Evolutionary conservation across 2,113 vertebrate genomes (phyloP).

Genomic region (Anolis sagrei): DNA sequence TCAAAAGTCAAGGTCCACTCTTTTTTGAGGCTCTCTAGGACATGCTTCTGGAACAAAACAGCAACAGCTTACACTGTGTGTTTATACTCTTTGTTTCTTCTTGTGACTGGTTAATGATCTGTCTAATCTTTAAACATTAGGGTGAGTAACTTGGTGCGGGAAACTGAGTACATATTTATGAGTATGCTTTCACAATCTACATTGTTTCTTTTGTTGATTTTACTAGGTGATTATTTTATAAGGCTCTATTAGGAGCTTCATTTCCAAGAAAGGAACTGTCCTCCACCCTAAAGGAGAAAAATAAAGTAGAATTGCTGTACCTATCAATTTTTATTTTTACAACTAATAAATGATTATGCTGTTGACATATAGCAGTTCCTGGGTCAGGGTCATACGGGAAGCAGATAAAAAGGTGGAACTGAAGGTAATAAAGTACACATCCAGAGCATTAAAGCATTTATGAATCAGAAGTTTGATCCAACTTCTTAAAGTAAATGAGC

Average conservation of each 20-base stretch:
- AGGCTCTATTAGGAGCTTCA: too few species aligned
- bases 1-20: background rate
- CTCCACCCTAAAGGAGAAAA: background rate
- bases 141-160: too few species aligned
- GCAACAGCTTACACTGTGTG: background rate
- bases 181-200: background rate
- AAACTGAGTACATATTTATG: background rate
- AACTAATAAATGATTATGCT: conserved; percentile 20
- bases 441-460: conserved; percentile 8
- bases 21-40: background rate
- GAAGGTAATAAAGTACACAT: conserved; percentile 19
- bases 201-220: background rate
- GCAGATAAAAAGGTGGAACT: background rate
- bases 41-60: background rate
- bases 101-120: background rate
- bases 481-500: conserved; percentile 34
- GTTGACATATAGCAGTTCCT: background rate
- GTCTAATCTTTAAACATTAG: background rate
- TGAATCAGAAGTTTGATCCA: background rate
- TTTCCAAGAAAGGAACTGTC: too few species aligned
- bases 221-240: background rate
- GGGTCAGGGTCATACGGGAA: conserved; percentile 6
- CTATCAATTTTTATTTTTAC: background rate
- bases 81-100: conserved; percentile 5
- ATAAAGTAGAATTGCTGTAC: background rate